Evolutionary conservation across 2,888 invertebrate genomes (phyloP), one percentile per base, ranked within the genome.

Genomic region (Drosophila subquinaria): DNA sequence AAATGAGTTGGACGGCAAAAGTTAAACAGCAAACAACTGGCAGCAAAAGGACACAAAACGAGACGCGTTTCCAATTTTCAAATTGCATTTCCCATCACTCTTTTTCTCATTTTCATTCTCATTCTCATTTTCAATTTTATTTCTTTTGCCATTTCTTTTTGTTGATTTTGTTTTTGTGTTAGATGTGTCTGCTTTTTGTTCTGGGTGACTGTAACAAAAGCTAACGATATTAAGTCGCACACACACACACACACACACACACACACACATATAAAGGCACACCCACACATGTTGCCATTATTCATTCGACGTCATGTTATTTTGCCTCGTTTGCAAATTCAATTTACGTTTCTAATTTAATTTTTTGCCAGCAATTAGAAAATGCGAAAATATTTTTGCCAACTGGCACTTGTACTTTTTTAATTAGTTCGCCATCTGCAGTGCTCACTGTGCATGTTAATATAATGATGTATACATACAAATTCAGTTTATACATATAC

Each of bases 271-370:
- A 30, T 5, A 27, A 0, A 6, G 27, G 8, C 45, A n/a, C 17
- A 42, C 55, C 23, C 3, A 23, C 11, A 45, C 30, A 23, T 38
- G 42, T 47, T 61, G 73, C 67, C 79, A 88, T 85, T 80, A 88
- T 62, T 88, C 83, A 88, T 80, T 80, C 75, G 52, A 74, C 73
- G 51, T 55, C 69, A 60, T 76, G 73, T 66, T 79, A 85, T 83
- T 85, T 75, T 70, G 86, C 80, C 71, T 65, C 69, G 73, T 67
- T 73, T 66, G 81, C 86, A 73, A 79, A 88, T 85, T 85, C 74
- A 75, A 88, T 88, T 82, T 88, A 67, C 75, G 68, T 77, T 88
- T 82, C 88, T 85, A 85, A 84, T 85, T 84, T 74, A 52, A 67
- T 78, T 82, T 59, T 79, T 78, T 70, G 61, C 60, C 65, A 61